Conservation (phyloP, 2,797 vertebrate species). For the Tapirus indicus region DNA sequence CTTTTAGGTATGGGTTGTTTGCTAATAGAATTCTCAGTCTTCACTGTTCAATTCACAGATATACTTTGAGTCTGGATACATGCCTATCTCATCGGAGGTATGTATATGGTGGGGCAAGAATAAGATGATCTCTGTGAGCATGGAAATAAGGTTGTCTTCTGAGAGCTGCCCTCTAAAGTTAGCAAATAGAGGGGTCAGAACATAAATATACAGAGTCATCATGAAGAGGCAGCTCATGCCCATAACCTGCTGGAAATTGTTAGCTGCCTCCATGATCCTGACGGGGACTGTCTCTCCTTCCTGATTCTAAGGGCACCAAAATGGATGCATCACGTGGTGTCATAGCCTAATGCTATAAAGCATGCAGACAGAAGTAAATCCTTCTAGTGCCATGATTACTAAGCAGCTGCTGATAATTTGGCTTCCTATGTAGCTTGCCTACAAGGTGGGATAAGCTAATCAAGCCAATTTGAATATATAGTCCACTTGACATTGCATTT, state of each 20-base stretch:
- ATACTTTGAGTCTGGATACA: background rate
- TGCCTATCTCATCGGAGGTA: background rate
- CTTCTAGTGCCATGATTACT: background rate
- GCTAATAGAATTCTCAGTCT: background rate
- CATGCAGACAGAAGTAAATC: background rate
- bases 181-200: background rate
- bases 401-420: constrained; percentile 43
- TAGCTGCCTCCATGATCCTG: background rate
- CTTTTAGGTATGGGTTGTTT: background rate
- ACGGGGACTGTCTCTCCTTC: background rate
- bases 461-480: constrained; percentile 52
- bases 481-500: constrained; percentile 16
- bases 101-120: background rate
- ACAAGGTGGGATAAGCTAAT: constrained; percentile 42
- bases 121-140: background rate
- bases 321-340: background rate
- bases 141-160: background rate
- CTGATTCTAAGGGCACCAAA: background rate
- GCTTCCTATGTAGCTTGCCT: background rate
- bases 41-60: background rate
- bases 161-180: background rate
- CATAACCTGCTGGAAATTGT: background rate
- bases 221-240: background rate
- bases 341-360: background rate
- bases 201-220: background rate